phyloP scores from a whole-genome alignment of 2,888 invertebrate genomes.

The Podotricha telesiphe region DNA sequence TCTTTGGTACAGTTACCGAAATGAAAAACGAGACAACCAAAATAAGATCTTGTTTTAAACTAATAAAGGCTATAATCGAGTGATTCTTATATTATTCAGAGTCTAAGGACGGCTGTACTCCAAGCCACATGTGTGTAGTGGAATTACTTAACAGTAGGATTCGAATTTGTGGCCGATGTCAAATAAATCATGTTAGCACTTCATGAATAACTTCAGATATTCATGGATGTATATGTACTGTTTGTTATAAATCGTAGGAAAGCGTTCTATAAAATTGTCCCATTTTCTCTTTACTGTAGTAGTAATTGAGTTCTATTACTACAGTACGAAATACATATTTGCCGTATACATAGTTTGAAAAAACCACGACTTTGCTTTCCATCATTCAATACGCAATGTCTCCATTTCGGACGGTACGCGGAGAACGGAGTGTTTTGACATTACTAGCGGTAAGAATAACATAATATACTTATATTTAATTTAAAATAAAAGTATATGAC shows the following conservation, averaged over 20 bases:
- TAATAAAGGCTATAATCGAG: slow-evolving; percentile 13
- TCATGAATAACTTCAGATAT: slow-evolving; percentile 42
- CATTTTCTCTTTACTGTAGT: background rate
- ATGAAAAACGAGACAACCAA: background rate
- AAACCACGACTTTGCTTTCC: too few relatives aligned
- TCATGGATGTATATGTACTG: slow-evolving; percentile 29
- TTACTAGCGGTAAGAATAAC: too few relatives aligned
- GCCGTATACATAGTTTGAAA: too few relatives aligned
- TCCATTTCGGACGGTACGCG: too few relatives aligned
- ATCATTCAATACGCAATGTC: too few relatives aligned
- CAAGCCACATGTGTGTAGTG: slow-evolving; percentile 44
- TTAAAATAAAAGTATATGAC: too few relatives aligned
- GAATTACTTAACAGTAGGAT: slow-evolving; percentile 44
- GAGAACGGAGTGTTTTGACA: too few relatives aligned
- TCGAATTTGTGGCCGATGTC: slow-evolving; percentile 44
- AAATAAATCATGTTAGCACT: slow-evolving; percentile 45
- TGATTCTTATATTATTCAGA: background rate
- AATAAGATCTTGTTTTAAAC: background rate
- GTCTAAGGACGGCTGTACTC: slow-evolving; percentile 33
- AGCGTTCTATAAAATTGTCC: background rate
- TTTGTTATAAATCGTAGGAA: slow-evolving; percentile 2
- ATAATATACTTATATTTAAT: too few relatives aligned
- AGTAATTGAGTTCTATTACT: too few relatives aligned
- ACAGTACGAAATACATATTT: too few relatives aligned
- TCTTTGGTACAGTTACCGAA: slow-evolving; percentile 32